Evolutionary conservation across 2,888 invertebrate genomes (phyloP).

Genomic region (Scaptomyza caliginosa): DNA sequence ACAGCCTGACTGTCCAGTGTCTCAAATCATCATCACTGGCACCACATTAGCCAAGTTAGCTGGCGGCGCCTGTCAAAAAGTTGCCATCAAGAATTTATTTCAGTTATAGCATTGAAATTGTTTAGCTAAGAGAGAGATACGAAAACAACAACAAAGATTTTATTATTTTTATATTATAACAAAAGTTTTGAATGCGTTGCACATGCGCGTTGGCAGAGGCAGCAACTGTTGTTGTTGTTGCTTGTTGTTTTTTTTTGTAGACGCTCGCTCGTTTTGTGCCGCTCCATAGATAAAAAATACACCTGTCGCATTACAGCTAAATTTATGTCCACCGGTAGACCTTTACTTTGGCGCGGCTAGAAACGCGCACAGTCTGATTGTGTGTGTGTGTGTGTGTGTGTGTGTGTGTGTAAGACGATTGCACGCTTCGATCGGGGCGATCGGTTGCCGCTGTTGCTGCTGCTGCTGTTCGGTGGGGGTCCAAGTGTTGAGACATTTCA

Average conservation of each 20-base stretch:
- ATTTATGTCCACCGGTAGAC: conserved; percentile 84
- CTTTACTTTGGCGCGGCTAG: conserved; percentile 81
- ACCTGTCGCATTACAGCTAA: conserved; percentile 83
- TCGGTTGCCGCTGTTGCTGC: conserved; percentile 55
- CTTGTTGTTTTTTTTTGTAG: not conserved
- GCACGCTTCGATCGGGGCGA: conserved; percentile 78
- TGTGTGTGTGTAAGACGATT: conserved; percentile 61
- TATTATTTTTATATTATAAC: conserved; percentile 60
- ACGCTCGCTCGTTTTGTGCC: conserved; percentile 66
- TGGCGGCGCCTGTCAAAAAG: conserved; percentile 69
- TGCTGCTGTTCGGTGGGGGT: conserved; percentile 72
- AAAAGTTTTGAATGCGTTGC: conserved; percentile 73
- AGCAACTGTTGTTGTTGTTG: conserved; percentile 8
- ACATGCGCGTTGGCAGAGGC: conserved; percentile 57
- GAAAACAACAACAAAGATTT: conserved; percentile 9
- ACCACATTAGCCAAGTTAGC: conserved; percentile 12
- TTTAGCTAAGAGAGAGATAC: conserved; percentile 21
- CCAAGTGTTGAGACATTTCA: conserved; percentile 79
- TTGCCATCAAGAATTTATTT: conserved; percentile 71
- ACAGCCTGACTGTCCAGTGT: conserved; percentile 12
- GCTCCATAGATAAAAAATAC: conserved; percentile 81
- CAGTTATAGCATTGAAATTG: conserved; percentile 71
- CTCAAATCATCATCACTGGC: conserved; percentile 9
- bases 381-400: conserved; percentile 23
- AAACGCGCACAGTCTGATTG: conserved; percentile 63